These are phyloP conservation scores for Ophion costatus DNA, from an alignment of 2,888 invertebrate genomes.

Conservation along the genomic window DNA sequence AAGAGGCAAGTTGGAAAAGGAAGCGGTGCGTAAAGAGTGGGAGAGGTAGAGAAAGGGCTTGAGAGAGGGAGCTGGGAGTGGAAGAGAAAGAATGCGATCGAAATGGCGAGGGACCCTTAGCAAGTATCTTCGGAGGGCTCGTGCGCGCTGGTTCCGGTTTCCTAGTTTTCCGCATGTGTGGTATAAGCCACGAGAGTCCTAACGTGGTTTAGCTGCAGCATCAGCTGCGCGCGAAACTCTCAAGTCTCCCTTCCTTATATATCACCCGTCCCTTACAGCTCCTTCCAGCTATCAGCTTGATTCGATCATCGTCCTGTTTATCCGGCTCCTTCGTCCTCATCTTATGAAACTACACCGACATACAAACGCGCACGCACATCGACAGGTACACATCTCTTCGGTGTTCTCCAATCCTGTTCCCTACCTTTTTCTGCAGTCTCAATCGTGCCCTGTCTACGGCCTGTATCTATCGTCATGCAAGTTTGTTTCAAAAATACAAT, in stretches of 20 bases:
- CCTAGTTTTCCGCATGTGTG: conserved; percentile 33
- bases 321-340: conserved; percentile 15
- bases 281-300: not conserved
- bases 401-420: conserved; percentile 18
- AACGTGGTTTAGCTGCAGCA: conserved; percentile 51
- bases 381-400: not conserved
- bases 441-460: not conserved
- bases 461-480: conserved; percentile 6
- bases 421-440: conserved; percentile 9
- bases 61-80: conserved; percentile 9
- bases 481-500: not conserved
- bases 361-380: too few relatives aligned
- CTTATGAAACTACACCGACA: not conserved
- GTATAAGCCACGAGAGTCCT: conserved; percentile 27
- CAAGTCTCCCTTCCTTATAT: conserved; percentile 1
- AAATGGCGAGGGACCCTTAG: conserved; percentile 37
- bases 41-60: not conserved
- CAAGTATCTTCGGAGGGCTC: conserved; percentile 29
- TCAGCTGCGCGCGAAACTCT: conserved; percentile 47
- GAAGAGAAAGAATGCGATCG: conserved; percentile 36
- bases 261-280: not conserved
- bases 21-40: not conserved
- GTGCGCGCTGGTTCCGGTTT: conserved; percentile 27
- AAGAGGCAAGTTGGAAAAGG: not conserved
- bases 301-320: conserved; percentile 43